Base-by-base conservation (phyloP, 2,888 invertebrate genomes). In the Melipona beecheii region DNA sequence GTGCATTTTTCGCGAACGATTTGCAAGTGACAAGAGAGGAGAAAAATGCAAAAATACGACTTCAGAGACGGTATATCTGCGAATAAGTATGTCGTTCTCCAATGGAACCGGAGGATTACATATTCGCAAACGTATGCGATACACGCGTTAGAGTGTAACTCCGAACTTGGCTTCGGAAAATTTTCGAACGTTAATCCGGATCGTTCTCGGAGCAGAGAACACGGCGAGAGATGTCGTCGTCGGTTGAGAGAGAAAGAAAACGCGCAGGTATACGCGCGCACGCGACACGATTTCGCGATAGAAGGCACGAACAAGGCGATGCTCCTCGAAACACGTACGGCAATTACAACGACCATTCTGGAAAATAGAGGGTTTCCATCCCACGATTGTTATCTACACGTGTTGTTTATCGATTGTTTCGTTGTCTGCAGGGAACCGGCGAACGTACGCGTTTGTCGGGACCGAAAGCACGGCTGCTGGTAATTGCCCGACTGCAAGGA, bases 321-420 rank as follows among this genome's bases (percentile, higher is more conserved):
- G 86, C 87, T 81, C 84, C 86, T 86, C 89, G 91, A 88, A 90
- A 92, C 93, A 93, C 93, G 93, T 93, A 92, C 92, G 90, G 90
- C 93, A 92, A 92, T 93, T 93, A 93, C 92, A 90, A 90, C 91
- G 89, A 90, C 90, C 92, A 90, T 93, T 91, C 92, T 90, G 90
- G 93, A 93, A 93, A 93, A 93, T 92, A 92, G 92, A 91, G 91
- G 91, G 91, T 90, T 92, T 89, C 93, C 91, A 92, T 92, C 91
- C 91, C 89, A 88, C 92, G 93, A 94, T 93, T 93, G 93, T 94
- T 93, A 94, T 94, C 93, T 93, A 92, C 94, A 93, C 93, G 93
- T 93, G 93, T 92, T 94, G 93, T 94, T 93, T 93, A 94, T 94
- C 92, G 94, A 94, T 94, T 93, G 93, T 92, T 91, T 91, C 91